Evolutionary conservation across 2,113 vertebrate species (phyloP), one percentile per base, ranked within the genome.

Genomic region (Columba livia): DNA sequence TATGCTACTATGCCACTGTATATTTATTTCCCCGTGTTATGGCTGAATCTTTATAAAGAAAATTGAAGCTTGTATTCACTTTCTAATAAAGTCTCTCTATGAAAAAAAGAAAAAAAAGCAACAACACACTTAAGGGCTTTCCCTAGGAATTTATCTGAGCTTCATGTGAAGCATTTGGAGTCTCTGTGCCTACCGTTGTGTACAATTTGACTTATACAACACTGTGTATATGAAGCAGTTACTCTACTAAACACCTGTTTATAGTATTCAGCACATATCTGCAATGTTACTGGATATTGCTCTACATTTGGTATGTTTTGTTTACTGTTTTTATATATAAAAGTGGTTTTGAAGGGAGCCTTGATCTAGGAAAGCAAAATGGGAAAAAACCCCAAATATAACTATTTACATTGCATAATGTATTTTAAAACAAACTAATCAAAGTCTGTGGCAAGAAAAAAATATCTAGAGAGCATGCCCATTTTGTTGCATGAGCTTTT

Each of bases 331-430:
- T 78, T 79, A 6, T 13, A 44, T 36, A 2, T 60, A 44, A 12
- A 72, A n/a, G 16, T 57, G 5, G 1, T 31, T 88, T 70, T 47
- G 13, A 34, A 28, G 51, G 26, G 25, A 57, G 4, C 1, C 18
- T 47, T 47, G 44, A 47, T 47, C 44, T 47, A 19, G 44, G 0
- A 82, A 93, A 91, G 34, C 44, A 72, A 80, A 78, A 58, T 64
- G 15, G 17, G 31, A 21, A 62, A 66, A 56, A 62, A 17, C 0
- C 0, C 5, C 0, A 1, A 64, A 21, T 58, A 12, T 6, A 62
- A 20, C 20, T 31, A 10, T 74, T 88, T 58, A 51, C 12, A 34
- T 11, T 26, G 6, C 19, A 20, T 50, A 38, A 47, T 24, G 15
- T 56, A 13, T 75, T 85, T 77, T 60, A 82, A 78, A 57, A 50